phyloP scores from a whole-genome alignment of 2,113 vertebrate genomes.

The Heterotilapia buettikoferi region DNA sequence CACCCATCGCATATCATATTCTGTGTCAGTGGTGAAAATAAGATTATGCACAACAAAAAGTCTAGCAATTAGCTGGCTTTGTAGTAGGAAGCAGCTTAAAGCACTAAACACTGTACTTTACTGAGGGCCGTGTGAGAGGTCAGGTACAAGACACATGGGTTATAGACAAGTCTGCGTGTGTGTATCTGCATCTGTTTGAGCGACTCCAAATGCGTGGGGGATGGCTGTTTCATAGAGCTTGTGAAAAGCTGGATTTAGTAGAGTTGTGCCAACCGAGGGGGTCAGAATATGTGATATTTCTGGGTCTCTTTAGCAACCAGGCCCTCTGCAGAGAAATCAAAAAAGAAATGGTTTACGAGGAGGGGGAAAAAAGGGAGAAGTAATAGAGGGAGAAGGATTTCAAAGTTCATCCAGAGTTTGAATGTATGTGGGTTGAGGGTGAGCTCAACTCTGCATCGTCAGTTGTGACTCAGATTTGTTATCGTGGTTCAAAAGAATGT shows the following conservation, averaged over 20 bases:
- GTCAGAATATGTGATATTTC: slow-evolving; percentile 47
- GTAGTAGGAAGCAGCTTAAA: slow-evolving; percentile 48
- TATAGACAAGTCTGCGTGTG: neutral
- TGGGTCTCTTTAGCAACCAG: slow-evolving; percentile 42
- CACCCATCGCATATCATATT: slow-evolving; percentile 20
- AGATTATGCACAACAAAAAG: slow-evolving; percentile 36
- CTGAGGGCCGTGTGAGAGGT: slow-evolving; percentile 45
- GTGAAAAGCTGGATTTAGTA: slow-evolving; percentile 52
- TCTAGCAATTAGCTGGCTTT: slow-evolving; percentile 56
- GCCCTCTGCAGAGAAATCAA: slow-evolving; percentile 19
- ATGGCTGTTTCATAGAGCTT: slow-evolving; percentile 26
- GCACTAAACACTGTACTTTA: slow-evolving; percentile 49
- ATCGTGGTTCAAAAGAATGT: neutral
- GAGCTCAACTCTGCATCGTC: slow-evolving; percentile 6
- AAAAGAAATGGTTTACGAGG: slow-evolving; percentile 21
- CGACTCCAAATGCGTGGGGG: neutral
- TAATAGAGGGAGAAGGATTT: slow-evolving; percentile 7
- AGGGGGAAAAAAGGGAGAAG: neutral
- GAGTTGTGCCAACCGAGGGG: slow-evolving; percentile 32
- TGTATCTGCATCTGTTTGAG: neutral
- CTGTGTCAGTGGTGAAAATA: slow-evolving; percentile 31
- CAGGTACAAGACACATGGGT: slow-evolving; percentile 28
- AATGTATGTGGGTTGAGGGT: neutral
- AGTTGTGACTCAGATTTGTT: slow-evolving; percentile 29
- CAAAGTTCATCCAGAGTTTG: slow-evolving; percentile 37